Evolutionary conservation across 2,888 invertebrate species (phyloP).

Genomic region (Halictus quadricinctus): DNA sequence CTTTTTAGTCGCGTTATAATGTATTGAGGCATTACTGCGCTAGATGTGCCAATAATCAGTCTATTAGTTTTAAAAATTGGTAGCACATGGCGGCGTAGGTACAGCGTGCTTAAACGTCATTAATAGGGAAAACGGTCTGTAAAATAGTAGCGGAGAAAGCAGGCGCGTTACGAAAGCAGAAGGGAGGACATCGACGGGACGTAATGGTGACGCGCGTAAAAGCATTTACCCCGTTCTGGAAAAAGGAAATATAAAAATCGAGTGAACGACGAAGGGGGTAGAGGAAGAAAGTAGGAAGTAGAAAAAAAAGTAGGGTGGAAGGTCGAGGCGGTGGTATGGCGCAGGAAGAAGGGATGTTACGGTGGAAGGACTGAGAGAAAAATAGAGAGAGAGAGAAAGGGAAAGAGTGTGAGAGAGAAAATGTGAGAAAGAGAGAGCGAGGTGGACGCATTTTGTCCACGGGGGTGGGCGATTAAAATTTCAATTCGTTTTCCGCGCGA

Average conservation of each 20-base stretch:
- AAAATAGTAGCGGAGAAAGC: constrained; percentile 58
- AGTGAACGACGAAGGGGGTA: not conserved
- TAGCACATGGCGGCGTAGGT: not conserved
- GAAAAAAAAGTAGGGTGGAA: constrained; percentile 39
- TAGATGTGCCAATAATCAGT: not conserved
- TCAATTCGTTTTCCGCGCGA: constrained; percentile 76
- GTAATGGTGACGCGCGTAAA: constrained; percentile 68
- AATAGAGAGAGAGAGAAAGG: not conserved
- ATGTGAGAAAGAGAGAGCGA: constrained; percentile 29
- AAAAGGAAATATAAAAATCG: constrained; percentile 16
- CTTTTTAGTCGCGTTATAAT: no score
- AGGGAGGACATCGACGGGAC: constrained; percentile 45
- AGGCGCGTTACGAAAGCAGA: constrained; percentile 50
- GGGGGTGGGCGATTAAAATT: constrained; percentile 75
- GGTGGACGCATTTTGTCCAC: constrained; percentile 64
- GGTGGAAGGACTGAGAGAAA: constrained; percentile 45
- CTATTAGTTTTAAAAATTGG: not conserved
- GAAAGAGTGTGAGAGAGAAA: not conserved
- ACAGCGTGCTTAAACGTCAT: not conserved
- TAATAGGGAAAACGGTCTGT: constrained; percentile 10
- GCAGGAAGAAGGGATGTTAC: constrained; percentile 57
- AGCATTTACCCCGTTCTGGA: constrained; percentile 60
- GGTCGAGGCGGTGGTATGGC: constrained; percentile 37
- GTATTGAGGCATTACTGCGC: not conserved
- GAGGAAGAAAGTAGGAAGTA: constrained; percentile 30